Evolutionary conservation across 2,797 vertebrate genomes (phyloP).

Genomic region (Lutjanus argentimaculatus): DNA sequence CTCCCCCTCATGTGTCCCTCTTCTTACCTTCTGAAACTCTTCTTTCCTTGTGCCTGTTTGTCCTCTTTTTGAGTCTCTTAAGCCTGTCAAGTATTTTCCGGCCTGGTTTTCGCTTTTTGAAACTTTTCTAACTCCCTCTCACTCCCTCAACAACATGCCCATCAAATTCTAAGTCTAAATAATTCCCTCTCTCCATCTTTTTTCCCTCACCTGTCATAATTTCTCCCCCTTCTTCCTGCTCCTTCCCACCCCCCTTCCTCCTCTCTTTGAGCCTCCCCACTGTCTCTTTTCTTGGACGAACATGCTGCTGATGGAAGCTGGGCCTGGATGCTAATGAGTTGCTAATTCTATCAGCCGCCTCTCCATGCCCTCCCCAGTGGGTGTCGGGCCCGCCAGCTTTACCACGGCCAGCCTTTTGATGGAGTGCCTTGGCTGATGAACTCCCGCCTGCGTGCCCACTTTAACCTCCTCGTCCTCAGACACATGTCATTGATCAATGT

Average conservation of each 20-base stretch:
- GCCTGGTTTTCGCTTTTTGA: conserved; percentile 3
- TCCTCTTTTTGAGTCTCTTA: conserved; percentile 41
- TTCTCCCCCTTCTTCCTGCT: conserved; percentile 3
- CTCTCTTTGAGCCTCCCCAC: conserved; percentile 19
- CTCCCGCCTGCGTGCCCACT: conserved; percentile 64
- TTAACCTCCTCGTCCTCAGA: conserved; percentile 67
- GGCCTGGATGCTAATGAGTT: conserved; percentile 77
- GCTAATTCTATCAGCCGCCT: conserved; percentile 78
- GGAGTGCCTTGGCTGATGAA: conserved; percentile 71
- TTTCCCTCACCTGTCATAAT: conserved; percentile 37
- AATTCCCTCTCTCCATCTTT: conserved; percentile 22
- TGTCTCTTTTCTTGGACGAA: conserved; percentile 59
- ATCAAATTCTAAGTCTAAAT: conserved; percentile 30
- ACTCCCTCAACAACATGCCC: conserved; percentile 36
- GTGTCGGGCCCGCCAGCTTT: conserved; percentile 62
- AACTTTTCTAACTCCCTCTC: conserved; percentile 37
- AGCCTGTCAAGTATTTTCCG: conserved; percentile 33
- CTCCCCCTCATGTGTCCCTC: conserved; percentile 26
- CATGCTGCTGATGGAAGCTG: conserved; percentile 64
- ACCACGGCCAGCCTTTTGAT: conserved; percentile 70
- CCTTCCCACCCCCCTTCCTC: neutral
- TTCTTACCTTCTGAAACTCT: conserved; percentile 37
- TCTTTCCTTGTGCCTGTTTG: conserved; percentile 30
- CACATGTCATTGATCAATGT: conserved; percentile 63
- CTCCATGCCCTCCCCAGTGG: conserved; percentile 58